Evolutionary conservation across 1,140 invertebrate species (phyloP), one percentile per base, ranked within the genome.

Genomic region (Nautilus pompilius): DNA sequence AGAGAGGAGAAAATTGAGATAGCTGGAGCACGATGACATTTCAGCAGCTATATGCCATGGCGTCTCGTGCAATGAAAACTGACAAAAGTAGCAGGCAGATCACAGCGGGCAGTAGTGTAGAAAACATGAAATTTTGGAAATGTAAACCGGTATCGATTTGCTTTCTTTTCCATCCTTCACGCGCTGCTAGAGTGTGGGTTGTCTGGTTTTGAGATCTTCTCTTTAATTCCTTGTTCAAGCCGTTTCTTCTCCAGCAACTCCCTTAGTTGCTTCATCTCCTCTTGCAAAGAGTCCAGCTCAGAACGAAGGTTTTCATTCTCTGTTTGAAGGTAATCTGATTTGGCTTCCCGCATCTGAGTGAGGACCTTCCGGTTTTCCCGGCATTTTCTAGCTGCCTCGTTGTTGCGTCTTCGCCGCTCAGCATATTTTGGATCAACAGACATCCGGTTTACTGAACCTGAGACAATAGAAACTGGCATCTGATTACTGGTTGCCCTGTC

Each of bases 221-320:
- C 54, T 49, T 67, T 71, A 15, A 70, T 59, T 0, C 63, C 65
- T 57, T 72, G 64, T 55, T 72, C 70, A 57, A 72, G 30, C 10
- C 68, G 64, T 64, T 78, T 78, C 67, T 74, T 75, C 46, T 80
- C 78, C 41, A 88, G 70, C 59, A 87, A 79, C 63, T 83, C 85
- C 67, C 94, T 92, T 0, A 97, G 87, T 65, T 89, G 90, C n/a
- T 92, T 93, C 45, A 97, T 93, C 80, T 98, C 95, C 1, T 90
- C 91, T 10, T 93, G 93, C 4, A 98, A 86, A 60, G 91, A 86
- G 58, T 93, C 91, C 67, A 97, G 83, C 81, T 96, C 90, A 0
- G 88, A 89, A 73, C 94, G 91, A 0, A 98, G 86, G 74, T 91
- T 89, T 24, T 75, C 79, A 69, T 87, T 87, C 86, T 88, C 83